Evolutionary conservation across 2,113 vertebrate species (phyloP), one percentile per base, ranked within the genome.

Genomic region (Plecotus auritus): DNA sequence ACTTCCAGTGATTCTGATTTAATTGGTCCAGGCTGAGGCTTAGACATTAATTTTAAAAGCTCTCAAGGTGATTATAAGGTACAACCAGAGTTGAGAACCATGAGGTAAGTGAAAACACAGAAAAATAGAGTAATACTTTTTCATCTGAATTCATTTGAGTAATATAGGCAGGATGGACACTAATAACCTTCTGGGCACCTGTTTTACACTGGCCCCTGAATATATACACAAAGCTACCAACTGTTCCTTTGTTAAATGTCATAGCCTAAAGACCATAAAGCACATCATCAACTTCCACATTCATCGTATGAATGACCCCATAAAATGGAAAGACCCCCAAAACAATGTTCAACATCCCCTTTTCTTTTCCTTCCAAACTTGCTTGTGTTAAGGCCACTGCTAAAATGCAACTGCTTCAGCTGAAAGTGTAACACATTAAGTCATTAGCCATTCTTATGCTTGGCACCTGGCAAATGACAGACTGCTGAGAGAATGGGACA

Each of bases 341-440:
- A 85, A 32, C 32, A 69, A 35, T 42, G 28, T 30, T 93, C 49
- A 76, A 32, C 37, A 45, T 91, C 32, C 12, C 12, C 16, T 64
- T 96, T 74, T 69, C 26, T n/a, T 91, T 81, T 76, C 72, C 37
- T 93, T 91, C 42, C 18, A 61, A 95, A 94, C 13, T 88, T 7
- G 12, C 76, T 47, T 83, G 32, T 54, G 16, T 67, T 86, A 82
- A 95, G 45, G 45, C 56, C 49, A 64, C 56, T 74, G 26, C 16
- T 81, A 81, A 90, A 69, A 83, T 72, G 28, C 40, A 93, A 6
- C 47, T 74, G 4, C 81, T 45, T 54, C 94, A 59, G 45, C 26
- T 89, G n/a, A 17, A 91, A 28, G 67, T 12, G n/a, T 47, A 73
- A 70, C 22, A 80, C 18, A 35, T 91, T 56, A 76, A 69, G 59